Evolutionary conservation across 2,888 invertebrate species (phyloP).

Genomic region (Seira musarum): DNA sequence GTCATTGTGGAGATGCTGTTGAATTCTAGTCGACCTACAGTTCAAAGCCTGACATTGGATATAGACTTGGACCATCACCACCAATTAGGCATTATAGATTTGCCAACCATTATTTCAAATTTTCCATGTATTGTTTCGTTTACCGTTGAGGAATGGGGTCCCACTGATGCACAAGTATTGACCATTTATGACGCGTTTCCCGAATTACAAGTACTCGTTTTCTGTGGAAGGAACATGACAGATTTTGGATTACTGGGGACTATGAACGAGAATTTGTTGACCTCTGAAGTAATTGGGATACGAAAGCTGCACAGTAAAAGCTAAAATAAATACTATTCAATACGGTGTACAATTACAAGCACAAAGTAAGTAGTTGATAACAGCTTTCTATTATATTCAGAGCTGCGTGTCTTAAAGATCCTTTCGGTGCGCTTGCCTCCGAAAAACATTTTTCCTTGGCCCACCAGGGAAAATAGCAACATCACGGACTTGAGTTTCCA

Average conservation of each 20-base stretch:
- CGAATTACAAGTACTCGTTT: conserved; percentile 24
- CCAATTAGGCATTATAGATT: conserved; percentile 20
- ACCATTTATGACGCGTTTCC: conserved; percentile 40
- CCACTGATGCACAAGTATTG: conserved; percentile 23
- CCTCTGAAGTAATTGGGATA: neutral
- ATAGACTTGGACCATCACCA: conserved; percentile 47
- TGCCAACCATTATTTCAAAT: conserved; percentile 27
- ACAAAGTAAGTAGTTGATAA: conserved; percentile 1
- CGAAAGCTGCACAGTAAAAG: neutral
- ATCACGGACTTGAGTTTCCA: conserved; percentile 38
- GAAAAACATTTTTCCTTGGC: conserved; percentile 51
- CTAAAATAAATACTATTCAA: neutral
- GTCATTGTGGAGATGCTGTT: conserved; percentile 40
- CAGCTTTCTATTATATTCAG: conserved; percentile 1
- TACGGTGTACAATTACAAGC: neutral
- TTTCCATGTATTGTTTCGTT: conserved; percentile 35
- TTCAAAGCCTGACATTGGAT: conserved; percentile 23
- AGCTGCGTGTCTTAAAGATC: conserved; percentile 31
- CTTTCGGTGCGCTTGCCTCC: conserved; percentile 46
- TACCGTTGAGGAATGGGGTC: conserved; percentile 49
- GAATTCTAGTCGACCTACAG: conserved; percentile 17
- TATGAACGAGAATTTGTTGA: neutral
- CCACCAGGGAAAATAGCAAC: conserved; percentile 39
- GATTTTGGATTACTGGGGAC: conserved; percentile 39
- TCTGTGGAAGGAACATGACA: conserved; percentile 45